Evolutionary conservation across 2,797 vertebrate genomes (phyloP).

Genomic region (Sandelia bainsii): DNA sequence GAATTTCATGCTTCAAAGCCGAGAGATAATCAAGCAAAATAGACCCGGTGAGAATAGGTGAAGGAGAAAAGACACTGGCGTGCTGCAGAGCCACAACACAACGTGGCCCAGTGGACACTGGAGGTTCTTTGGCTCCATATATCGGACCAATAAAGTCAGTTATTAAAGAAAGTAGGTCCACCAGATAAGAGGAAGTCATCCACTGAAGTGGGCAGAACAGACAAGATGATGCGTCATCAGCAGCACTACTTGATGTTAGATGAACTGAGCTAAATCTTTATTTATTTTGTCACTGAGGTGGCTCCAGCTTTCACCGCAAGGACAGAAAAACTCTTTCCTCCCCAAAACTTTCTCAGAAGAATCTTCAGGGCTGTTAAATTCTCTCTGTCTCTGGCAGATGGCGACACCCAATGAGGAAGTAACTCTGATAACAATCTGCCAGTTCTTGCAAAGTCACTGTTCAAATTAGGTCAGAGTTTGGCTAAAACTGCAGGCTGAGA

Average conservation of each 20-base stretch:
- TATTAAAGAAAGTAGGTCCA: neutral
- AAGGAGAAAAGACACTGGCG: too few relatives aligned
- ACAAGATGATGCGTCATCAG: neutral
- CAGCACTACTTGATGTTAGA: neutral
- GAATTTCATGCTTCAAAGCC: too few relatives aligned
- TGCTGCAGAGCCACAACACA: too few relatives aligned
- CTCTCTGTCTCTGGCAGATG: constrained; percentile 4
- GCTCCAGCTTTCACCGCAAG: neutral
- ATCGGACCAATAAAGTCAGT: neutral
- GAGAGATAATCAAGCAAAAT: too few relatives aligned
- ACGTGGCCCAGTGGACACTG: too few relatives aligned
- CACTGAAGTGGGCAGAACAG: too few relatives aligned
- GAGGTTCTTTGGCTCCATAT: too few relatives aligned
- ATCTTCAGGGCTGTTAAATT: constrained; percentile 22
- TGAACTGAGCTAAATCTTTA: too few relatives aligned
- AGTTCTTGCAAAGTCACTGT: constrained; percentile 48
- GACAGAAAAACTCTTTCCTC: neutral
- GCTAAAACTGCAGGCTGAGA: constrained; percentile 4
- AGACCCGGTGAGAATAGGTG: too few relatives aligned
- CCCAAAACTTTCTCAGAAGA: neutral
- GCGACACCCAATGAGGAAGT: constrained; percentile 21
- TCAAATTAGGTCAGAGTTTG: constrained; percentile 32
- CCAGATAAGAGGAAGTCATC: too few relatives aligned
- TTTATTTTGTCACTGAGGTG: too few relatives aligned
- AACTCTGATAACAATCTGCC: constrained; percentile 6